phyloP scores from a whole-genome alignment of 2,113 vertebrate species.

The Platichthys stellatus region DNA sequence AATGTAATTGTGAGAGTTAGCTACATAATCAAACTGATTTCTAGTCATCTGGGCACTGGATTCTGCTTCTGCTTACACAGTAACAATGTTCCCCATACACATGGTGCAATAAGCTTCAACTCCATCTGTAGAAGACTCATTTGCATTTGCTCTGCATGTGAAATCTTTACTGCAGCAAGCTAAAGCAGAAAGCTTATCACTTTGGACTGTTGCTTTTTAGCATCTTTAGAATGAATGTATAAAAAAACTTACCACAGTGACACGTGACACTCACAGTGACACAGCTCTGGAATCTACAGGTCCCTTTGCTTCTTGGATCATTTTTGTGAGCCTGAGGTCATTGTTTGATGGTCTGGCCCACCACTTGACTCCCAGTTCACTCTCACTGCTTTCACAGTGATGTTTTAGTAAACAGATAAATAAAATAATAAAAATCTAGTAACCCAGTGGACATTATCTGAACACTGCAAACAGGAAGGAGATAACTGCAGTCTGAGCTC shows the following conservation, averaged over 20 bases:
- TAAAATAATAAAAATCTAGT: background rate
- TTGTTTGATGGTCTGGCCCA: background rate
- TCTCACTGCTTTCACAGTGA: background rate
- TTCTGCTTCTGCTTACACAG: no score
- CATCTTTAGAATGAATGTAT: background rate
- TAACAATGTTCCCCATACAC: no score
- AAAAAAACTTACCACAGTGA: background rate
- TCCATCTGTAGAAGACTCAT: no score
- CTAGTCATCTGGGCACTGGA: no score
- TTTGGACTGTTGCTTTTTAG: background rate
- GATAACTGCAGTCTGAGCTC: background rate
- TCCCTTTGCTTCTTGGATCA: background rate
- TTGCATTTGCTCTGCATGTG: no score
- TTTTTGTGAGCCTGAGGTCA: background rate
- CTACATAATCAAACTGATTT: no score
- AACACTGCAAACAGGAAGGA: background rate
- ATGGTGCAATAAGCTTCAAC: no score
- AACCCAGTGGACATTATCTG: background rate
- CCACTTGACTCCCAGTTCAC: background rate
- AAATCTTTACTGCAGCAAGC: no score
- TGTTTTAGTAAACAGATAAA: background rate
- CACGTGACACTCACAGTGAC: background rate
- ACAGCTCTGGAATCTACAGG: background rate
- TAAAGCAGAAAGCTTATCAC: no score
- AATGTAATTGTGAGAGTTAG: no score